Evolutionary conservation across 2,797 vertebrate species (phyloP).

Genomic region (Sebastes cheni): DNA sequence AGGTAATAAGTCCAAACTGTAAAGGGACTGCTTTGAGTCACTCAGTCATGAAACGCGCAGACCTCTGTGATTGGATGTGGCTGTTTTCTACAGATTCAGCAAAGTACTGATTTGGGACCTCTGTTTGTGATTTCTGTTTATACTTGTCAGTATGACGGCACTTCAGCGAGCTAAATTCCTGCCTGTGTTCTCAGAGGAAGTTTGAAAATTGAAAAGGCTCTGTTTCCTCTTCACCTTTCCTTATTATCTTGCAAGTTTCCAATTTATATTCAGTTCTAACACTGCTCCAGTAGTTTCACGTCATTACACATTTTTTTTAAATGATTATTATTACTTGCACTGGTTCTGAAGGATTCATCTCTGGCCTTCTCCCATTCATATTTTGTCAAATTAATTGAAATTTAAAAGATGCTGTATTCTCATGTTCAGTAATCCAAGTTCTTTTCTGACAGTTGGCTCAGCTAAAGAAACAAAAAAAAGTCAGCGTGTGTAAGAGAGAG

Average conservation of each 20-base stretch:
- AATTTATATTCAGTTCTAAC: conserved; percentile 4
- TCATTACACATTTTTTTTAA: not conserved
- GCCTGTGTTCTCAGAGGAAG: not conserved
- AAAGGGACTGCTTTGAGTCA: not conserved
- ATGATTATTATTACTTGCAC: not conserved
- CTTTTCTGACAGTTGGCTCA: not conserved
- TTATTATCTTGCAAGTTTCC: not conserved
- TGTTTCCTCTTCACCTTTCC: not conserved
- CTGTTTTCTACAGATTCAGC: not conserved
- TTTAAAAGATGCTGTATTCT: not conserved
- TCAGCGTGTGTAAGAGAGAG: not conserved
- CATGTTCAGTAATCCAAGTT: not conserved
- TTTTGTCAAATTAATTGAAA: not conserved
- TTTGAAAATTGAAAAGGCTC: not conserved
- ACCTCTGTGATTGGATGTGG: not conserved
- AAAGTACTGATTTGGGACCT: not conserved
- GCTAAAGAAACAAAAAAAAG: not conserved
- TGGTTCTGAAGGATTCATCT: not conserved
- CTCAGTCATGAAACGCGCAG: not conserved
- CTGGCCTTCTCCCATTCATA: not conserved
- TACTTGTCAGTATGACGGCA: not conserved
- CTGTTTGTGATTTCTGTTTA: not conserved
- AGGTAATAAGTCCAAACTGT: not conserved
- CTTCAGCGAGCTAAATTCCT: not conserved
- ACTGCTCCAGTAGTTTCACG: not conserved